Evolutionary conservation across 2,113 vertebrate species (phyloP).

Genomic region (Oreochromis aureus): DNA sequence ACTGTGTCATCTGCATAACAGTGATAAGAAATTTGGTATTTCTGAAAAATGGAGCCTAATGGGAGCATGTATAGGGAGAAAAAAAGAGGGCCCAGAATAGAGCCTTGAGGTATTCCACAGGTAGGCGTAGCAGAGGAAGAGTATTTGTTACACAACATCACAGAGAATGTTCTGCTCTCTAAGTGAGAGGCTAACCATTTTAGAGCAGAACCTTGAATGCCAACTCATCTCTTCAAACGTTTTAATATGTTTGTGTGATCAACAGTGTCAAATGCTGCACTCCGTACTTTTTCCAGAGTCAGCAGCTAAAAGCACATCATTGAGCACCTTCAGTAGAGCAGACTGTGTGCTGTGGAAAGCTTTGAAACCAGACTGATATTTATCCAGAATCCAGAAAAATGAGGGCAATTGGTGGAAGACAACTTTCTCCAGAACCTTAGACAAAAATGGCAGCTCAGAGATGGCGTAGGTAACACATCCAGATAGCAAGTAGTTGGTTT

Average conservation of each 20-base stretch:
- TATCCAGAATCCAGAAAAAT: not conserved
- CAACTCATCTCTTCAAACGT: not conserved
- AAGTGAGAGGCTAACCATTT: not conserved
- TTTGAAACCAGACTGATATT: not conserved
- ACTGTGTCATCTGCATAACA: not conserved
- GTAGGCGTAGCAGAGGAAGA: not conserved
- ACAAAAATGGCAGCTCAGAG: not conserved
- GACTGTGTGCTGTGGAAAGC: not conserved
- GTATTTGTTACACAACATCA: not conserved
- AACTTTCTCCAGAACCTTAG: not conserved
- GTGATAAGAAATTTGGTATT: not conserved
- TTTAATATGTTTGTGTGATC: not conserved
- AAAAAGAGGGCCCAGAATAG: not conserved
- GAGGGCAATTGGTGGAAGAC: not conserved
- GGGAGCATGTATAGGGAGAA: rapidly evolving
- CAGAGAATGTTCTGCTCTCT: not conserved
- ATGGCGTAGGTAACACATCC: not conserved
- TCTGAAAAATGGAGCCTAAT: not conserved
- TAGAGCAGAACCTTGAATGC: not conserved
- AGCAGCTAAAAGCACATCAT: not conserved
- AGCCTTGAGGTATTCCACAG: not conserved
- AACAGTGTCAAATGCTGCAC: not conserved
- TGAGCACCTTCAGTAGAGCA: not conserved
- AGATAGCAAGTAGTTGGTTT: not conserved
- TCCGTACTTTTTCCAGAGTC: not conserved